Percentiles rank a stretch among this genome's conserved stretches.
phyloP scores from a whole-genome alignment of 2,113 vertebrate species.

The Martes martes region DNA sequence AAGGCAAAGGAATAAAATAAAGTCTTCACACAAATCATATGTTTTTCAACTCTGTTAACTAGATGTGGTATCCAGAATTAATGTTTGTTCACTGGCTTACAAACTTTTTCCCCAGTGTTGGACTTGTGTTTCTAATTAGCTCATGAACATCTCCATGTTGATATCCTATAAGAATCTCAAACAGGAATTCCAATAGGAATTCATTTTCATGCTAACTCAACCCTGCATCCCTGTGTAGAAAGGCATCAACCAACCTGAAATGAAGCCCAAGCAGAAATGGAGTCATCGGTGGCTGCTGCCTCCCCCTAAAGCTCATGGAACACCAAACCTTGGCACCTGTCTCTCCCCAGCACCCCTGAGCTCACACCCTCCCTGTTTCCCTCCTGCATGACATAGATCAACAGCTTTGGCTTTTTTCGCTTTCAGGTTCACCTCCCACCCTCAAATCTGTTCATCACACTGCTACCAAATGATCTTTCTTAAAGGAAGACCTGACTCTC shows the following conservation, averaged over 20 bases:
- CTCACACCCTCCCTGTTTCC: not conserved
- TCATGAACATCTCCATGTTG: not conserved
- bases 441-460: not conserved
- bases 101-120: not conserved
- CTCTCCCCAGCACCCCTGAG: accelerated
- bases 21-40: not conserved
- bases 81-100: not conserved
- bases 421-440: not conserved
- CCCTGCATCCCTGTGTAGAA: not conserved
- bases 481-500: not conserved
- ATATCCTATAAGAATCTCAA: not conserved
- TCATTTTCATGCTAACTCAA: not conserved
- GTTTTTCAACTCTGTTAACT: not conserved
- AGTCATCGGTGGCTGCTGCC: accelerated
- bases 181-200: not conserved
- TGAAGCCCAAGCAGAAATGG: not conserved
- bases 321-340: not conserved
- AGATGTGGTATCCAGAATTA: not conserved
- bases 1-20: not conserved
- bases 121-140: not conserved
- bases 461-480: not conserved
- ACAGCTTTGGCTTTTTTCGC: not conserved
- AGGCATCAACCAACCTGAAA: not conserved
- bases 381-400: not conserved
- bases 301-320: not conserved